Conservation (phyloP, 2,113 vertebrate species). For the Dasypus novemcinctus region DNA sequence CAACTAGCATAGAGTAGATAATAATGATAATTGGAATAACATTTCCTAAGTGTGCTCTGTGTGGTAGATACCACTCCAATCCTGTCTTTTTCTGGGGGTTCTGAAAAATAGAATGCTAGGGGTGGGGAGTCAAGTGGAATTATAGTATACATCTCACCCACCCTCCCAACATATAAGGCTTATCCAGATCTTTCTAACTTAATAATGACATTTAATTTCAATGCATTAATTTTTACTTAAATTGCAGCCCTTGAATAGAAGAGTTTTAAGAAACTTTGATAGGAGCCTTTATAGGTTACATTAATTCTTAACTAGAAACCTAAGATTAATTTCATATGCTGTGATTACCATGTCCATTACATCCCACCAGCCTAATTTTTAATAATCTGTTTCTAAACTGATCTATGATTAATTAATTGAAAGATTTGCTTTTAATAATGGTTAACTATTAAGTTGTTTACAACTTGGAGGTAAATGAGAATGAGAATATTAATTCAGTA, state of each 20-base stretch:
- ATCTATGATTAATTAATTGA: neutral
- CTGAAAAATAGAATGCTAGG: neutral
- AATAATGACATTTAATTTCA: neutral
- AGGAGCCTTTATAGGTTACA: neutral
- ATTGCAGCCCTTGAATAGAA: neutral
- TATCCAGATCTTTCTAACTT: neutral
- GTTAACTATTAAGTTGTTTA: slow-evolving; percentile 39
- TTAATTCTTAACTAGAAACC: slow-evolving; percentile 37
- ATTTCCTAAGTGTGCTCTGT: neutral
- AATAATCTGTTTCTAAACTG: slow-evolving; percentile 26
- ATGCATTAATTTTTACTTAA: neutral
- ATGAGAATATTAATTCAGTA: neutral
- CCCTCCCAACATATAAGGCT: neutral
- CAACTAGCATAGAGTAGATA: neutral
- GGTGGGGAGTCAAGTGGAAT: neutral
- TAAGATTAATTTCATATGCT: slow-evolving; percentile 33
- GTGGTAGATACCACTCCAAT: neutral
- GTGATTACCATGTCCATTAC: neutral
- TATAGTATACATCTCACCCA: neutral
- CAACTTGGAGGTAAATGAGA: slow-evolving; percentile 32
- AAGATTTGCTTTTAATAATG: slow-evolving; percentile 37
- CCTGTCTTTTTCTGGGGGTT: neutral
- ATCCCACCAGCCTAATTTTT: neutral
- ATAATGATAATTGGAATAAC: neutral
- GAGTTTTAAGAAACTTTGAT: neutral